Percentiles rank a stretch among this genome's conserved stretches.
Conservation (phyloP, 2,888 invertebrate species). For the Orchestes rusci region DNA sequence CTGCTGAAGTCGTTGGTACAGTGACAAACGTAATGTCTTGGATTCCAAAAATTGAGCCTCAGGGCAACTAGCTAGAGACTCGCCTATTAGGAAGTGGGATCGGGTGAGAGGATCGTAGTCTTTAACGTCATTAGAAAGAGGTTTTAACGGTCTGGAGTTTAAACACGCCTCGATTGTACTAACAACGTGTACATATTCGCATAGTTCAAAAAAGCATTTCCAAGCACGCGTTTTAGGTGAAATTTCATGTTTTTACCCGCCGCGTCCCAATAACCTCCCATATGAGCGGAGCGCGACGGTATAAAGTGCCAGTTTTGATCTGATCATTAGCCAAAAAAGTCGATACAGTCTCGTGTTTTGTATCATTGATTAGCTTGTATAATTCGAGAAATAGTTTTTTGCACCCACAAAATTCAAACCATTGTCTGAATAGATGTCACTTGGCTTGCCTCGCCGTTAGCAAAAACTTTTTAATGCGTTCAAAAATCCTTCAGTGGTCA, state of each 20-base stretch:
- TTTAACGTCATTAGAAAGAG: conserved; percentile 7
- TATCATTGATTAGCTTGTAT: neutral
- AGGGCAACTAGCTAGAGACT: conserved; percentile 8
- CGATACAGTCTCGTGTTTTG: no score
- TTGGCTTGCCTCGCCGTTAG: neutral
- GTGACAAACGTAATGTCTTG: conserved; percentile 27
- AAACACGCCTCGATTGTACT: conserved; percentile 13
- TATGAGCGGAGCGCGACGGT: neutral
- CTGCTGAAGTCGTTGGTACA: conserved; percentile 8
- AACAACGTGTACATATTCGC: conserved; percentile 16
- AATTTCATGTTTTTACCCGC: neutral
- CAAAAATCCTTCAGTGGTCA: neutral
- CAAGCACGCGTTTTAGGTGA: conserved; percentile 2
- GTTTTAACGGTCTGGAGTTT: conserved; percentile 14
- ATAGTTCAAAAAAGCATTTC: conserved; percentile 8
- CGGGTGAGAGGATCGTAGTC: conserved; percentile 11
- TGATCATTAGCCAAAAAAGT: neutral
- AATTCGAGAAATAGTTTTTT: neutral
- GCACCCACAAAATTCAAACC: neutral
- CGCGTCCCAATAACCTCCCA: neutral
- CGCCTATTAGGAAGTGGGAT: conserved; percentile 12
- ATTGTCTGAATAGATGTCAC: neutral
- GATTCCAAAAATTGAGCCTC: conserved; percentile 3
- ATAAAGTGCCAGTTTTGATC: neutral
- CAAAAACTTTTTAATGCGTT: neutral